Base-by-base conservation (phyloP, 2,888 invertebrate species). In the Agrilus biguttatus region DNA sequence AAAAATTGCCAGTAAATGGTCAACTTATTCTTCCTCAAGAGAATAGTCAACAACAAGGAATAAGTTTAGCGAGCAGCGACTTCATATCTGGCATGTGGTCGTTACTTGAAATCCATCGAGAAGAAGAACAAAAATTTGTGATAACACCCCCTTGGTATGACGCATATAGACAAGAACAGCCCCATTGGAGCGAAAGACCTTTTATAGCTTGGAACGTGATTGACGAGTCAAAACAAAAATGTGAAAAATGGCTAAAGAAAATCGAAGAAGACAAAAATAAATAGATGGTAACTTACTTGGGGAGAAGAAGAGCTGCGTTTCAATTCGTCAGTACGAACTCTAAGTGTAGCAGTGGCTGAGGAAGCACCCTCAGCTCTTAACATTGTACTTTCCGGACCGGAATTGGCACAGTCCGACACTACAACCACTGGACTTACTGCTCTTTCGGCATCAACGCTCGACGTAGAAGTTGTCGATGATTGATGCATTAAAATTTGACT, bases 301-400 rank as follows among this genome's bases (percentile, higher is more conserved):
- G 77, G 77, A 43, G 75, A 74, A 14, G 77, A 78, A 44, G 71
- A 69, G 50, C 76, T 74, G 45, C 78, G 65, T 51, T 73, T 72
- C 21, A 78, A 61, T 57, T 78, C 78, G 48, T 77, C 75, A 38
- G 71, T 69, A 53, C 73, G 68, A 37, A 76, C 71, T 48, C 75
- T 64, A 47, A 59, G 56, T 39, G 55, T 63, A 46, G 55, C 55
- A 36, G 49, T 56, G 38, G 55, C 54, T 46, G 51, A 53, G 45
- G 55, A 50, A 35, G 53, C 51, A 51, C 53, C 47, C 41, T 55
- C 56, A 12, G 56, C 52, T 47, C 52, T 58, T 45, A 49, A 54
- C 51, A 49, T 55, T 36, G 47, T 42, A n/a, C 53, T 62, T 37
- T 61, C 61, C 10, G 62, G 58, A 7, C 61, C 52, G 2, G 59